Percentiles rank a stretch among this genome's conserved stretches.
phyloP scores from a whole-genome alignment of 2,888 invertebrate genomes.

The Phragmatobia fuliginosa region DNA sequence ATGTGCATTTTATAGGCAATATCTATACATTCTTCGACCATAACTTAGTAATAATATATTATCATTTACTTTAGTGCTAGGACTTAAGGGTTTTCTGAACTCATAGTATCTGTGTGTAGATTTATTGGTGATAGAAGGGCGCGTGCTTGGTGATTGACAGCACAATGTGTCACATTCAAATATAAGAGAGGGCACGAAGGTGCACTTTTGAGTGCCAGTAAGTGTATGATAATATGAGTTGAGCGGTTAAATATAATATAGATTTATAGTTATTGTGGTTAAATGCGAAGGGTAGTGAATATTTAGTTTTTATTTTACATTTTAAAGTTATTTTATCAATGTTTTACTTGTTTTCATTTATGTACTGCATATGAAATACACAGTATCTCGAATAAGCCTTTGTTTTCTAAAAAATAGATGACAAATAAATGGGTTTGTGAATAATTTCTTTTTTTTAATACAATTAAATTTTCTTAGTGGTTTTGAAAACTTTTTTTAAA shows the following conservation, averaged over 20 bases:
- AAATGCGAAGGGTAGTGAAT: constrained; percentile 26
- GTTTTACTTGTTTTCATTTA: background rate
- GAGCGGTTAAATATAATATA: constrained; percentile 36
- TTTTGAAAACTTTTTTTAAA: too few species aligned
- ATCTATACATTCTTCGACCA: constrained; percentile 3
- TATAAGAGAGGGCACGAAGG: constrained; percentile 56
- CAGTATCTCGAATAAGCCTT: background rate
- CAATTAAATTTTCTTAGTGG: background rate
- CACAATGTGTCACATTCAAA: constrained; percentile 78
- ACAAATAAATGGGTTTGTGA: background rate
- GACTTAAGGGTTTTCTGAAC: constrained; percentile 67
- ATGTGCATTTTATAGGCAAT: constrained; percentile 12
- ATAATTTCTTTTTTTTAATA: background rate
- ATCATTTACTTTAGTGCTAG: constrained; percentile 55
- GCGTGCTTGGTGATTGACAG: constrained; percentile 77
- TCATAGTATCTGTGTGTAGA: constrained; percentile 66
- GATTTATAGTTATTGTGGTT: constrained; percentile 46
- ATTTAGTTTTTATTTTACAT: constrained; percentile 3
- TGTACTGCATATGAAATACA: background rate
- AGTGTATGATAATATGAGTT: constrained; percentile 41
- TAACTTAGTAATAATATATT: constrained; percentile 50
- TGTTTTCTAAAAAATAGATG: background rate
- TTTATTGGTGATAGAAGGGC: constrained; percentile 63
- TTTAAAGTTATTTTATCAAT: background rate
- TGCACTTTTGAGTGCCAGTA: constrained; percentile 44